Evolutionary conservation across 2,113 vertebrate genomes (phyloP), one percentile per base, ranked within the genome.

Genomic region (Abramis brama): DNA sequence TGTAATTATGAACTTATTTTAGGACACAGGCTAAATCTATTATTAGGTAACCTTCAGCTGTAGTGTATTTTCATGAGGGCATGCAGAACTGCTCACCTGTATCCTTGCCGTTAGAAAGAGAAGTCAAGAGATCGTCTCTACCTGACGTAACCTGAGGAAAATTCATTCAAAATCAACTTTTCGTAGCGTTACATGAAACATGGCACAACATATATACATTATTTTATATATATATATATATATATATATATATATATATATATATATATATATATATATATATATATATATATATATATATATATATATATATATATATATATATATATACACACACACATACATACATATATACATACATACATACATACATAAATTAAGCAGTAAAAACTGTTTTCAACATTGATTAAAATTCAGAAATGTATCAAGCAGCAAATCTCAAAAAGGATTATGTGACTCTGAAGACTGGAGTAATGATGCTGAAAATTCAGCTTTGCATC

Each of bases 31-130:
- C 6, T 70, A 25, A 74, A 45, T 74, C 70, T 43, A 73, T 12
- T 6, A 13, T 17, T 75, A 8, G 6, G 6, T 17, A 47, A 74
- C 43, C 43, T 45, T 45, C 5, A 6, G 43, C 23, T 8, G 71
- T 15, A 39, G 39, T 13, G 21, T 25, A 4, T 47, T 25, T 74
- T 6, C n/a, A 15, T 74, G 71, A 8, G 23, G 5, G 39, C n/a
- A 57, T 60, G 57, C 15, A 45, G 17, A 45, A 13, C 1, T 30
- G 86, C 93, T 93, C 91, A 95, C 95, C 94, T 88, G 87, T 68
- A 52, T 93, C 88, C 57, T 92, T 94, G 23, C n/a, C 84, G 62
- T 92, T 93, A 66, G 55, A 75, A 55, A 88, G 89, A 76, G 82
- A 45, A 79, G 87, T 76, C 81, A 83, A 15, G 23, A 86, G 68